Evolutionary conservation across 1,140 invertebrate genomes (phyloP).

Genomic region (Lepidurus couesii): DNA sequence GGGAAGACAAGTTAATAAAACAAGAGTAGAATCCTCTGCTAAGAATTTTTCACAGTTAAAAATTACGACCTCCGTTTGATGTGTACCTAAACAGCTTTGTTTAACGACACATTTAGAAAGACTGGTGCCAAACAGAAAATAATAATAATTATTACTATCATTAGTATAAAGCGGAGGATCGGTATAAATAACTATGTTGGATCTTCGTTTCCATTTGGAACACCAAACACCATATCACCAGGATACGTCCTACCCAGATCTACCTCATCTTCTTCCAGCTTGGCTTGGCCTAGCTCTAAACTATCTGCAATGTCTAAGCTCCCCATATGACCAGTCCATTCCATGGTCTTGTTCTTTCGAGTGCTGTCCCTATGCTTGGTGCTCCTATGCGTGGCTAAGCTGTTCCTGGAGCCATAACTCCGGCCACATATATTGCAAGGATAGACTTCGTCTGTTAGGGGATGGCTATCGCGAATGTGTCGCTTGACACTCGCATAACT

Average conservation of each 20-base stretch:
- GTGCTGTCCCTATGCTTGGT: slow-evolving; percentile 24
- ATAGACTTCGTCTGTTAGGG: neutral
- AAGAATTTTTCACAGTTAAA: too few relatives aligned
- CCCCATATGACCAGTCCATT: neutral
- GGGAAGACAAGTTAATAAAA: neutral
- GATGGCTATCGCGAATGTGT: slow-evolving; percentile 28
- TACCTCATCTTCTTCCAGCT: neutral
- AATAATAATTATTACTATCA: too few relatives aligned
- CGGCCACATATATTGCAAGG: slow-evolving; percentile 26
- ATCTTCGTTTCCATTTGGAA: neutral
- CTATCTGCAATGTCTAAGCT: slow-evolving; percentile 3
- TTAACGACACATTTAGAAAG: too few relatives aligned
- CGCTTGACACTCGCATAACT: slow-evolving; percentile 22
- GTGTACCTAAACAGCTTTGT: too few relatives aligned
- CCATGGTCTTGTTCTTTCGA: neutral
- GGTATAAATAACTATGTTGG: neutral
- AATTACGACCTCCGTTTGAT: too few relatives aligned
- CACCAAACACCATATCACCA: slow-evolving; percentile 5
- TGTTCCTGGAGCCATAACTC: slow-evolving; percentile 25
- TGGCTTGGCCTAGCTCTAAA: neutral
- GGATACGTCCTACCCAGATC: neutral
- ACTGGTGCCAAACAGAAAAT: too few relatives aligned
- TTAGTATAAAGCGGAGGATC: too few relatives aligned
- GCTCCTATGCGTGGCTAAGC: slow-evolving; percentile 21
- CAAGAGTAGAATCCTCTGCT: too few relatives aligned